Evolutionary conservation across 2,797 vertebrate genomes (phyloP), one percentile per base, ranked within the genome.

Genomic region (Melanogrammus aeglefinus): DNA sequence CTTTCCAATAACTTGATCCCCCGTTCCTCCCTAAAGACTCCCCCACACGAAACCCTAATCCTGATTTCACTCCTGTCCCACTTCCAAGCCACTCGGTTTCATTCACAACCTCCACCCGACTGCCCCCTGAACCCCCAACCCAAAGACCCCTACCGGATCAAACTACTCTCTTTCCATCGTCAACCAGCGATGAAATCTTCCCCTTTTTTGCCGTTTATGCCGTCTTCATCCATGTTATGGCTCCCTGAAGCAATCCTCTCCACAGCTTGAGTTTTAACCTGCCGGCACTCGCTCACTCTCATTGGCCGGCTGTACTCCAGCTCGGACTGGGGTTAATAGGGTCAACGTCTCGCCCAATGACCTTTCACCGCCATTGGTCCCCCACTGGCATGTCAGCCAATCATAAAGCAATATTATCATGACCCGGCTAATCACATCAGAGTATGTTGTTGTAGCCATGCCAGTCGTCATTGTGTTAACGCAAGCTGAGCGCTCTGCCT

Each of bases 331-430:
- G 76, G 80, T 33, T 75, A 75, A 81, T 71, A 36, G 63, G 66
- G 76, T 78, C 72, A 81, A 57, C 29, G 18, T 31, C 79, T 74
- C 73, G 79, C 76, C 51, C 79, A 12, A 29, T 78, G 41, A 86
- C 87, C 89, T 90, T 88, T 90, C 79, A 88, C 87, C 86, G 78
- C 83, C 44, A 88, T 84, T 72, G 71, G 57, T 77, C 35, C 38
- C 57, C 72, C n/a, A 44, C 12, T 31, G 35, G 80, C 84, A 75
- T 80, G 70, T 57, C 38, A 77, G 38, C 39, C 72, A 69, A 66
- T 86, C 72, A 77, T 79, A 14, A 66, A 71, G 12, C 35, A 2
- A 63, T 4, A 33, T 78, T 78, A 83, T 80, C 1, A 1, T 29
- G 76, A 74, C 27, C 41, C 13, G 27, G 76, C 47, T 44, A 24